Evolutionary conservation across 2,888 invertebrate genomes (phyloP), one percentile per base, ranked within the genome.

Genomic region (Heliothis peltigera): DNA sequence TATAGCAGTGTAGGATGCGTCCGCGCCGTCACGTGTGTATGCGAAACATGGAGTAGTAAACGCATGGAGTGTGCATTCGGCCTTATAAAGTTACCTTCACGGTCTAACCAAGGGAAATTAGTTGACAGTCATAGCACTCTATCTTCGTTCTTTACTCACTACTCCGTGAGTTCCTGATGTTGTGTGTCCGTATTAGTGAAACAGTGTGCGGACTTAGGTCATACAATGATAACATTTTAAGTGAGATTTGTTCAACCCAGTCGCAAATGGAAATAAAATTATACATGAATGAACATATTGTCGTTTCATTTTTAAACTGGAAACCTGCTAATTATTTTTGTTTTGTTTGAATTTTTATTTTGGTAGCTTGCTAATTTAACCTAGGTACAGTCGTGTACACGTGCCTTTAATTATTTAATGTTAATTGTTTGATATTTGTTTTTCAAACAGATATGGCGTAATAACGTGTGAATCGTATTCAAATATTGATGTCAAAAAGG

Each of bases 211-310:
- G 68, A 75, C 64, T 81, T 85, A 85, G 76, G 82, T 84, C 79
- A 71, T 81, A 64, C 81, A 74, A 83, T 83, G 82, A 75, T 87
- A 84, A 85, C 80, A 84, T 84, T 83, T 70, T 88, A 88, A 89
- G 88, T 92, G 89, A 91, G 89, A 91, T 90, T 87, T 83, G 83
- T 90, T 89, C 85, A 89, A 81, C 81, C 89, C 92, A 89, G 92
- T 93, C 92, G 91, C 92, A 92, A 92, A 91, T 87, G 83, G 80
- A 88, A 91, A 91, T 91, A 92, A 91, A 39, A 92, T 88, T 89
- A 90, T 91, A 92, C 85, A 86, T 87, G 87, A 88, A 88, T 76
- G 70, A 73, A 77, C 77, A 70, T 68, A 75, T 74, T 81, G 59
- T 81, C 1, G 84, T 89, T 88, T 88, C 68, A 83, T 82, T 47